Evolutionary conservation across 2,797 vertebrate genomes (phyloP), one percentile per base, ranked within the genome.

Genomic region (Hemibagrus guttatus): DNA sequence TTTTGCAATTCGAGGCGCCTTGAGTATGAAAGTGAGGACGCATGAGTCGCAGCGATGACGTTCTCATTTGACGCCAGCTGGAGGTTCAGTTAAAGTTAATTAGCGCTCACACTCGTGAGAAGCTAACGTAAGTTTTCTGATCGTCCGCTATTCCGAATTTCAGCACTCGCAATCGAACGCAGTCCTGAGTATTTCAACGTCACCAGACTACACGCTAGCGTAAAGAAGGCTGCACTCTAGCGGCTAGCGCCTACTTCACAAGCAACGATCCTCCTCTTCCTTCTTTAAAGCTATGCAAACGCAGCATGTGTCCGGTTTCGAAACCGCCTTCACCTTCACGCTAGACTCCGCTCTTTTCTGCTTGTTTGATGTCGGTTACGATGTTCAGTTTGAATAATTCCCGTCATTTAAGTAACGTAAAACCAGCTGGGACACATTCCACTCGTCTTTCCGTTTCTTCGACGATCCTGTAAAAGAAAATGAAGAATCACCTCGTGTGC

Each of bases 231-330:
- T 6, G 6, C 1, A 39, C 17, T 46, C 66, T 1, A 9, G 35
- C 35, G 7, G 66, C 69, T 21, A 39, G 12, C 28, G 31, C 72
- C 23, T 75, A 17, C 46, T 1, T 79, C 28, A 88, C 89, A 92
- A 91, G 88, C 86, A 90, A 89, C 89, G 83, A 87, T 75, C 92
- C 93, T 89, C 88, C 85, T 89, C 93, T 90, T 89, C 91, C 91
- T 91, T 92, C 92, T 88, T 92, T 93, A 91, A 93, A 95, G 95
- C 95, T 96, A 96, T 96, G 95, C 95, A 96, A 96, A 89, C 87
- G 75, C 92, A 93, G 92, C 93, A 89, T 92, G 88, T 90, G 88
- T 90, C 83, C 90, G 86, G 94, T 91, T 26, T 39, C 35, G 35
- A 84, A 91, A 88, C 86, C 84, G 12, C 88, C 14, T 63, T 85